These are phyloP conservation scores for Agrochola macilenta DNA, from an alignment of 2,888 invertebrate species.

Conservation along the genomic window DNA sequence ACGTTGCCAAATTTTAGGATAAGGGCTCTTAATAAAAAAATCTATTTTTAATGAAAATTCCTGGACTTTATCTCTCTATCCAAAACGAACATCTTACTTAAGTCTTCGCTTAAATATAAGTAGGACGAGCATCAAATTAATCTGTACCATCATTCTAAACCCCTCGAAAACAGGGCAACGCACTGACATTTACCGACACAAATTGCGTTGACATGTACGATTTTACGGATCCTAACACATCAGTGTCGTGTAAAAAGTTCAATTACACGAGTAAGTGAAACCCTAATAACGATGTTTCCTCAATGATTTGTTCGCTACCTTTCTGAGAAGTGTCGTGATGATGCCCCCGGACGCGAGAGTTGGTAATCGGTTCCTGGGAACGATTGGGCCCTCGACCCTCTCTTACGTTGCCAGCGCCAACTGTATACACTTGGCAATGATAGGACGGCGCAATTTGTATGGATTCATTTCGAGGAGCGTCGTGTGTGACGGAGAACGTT, in stretches of 20 bases:
- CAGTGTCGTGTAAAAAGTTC: slow-evolving; percentile 59
- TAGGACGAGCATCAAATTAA: slow-evolving; percentile 9
- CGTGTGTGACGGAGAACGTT: slow-evolving; percentile 29
- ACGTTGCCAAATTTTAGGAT: too few species aligned
- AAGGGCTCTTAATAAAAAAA: too few species aligned
- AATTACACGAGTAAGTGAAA: slow-evolving; percentile 62
- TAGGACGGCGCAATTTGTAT: slow-evolving; percentile 44
- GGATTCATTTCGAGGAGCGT: slow-evolving; percentile 49
- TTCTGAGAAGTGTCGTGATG: slow-evolving; percentile 67
- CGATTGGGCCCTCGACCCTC: slow-evolving; percentile 52
- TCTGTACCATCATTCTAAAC: slow-evolving; percentile 23
- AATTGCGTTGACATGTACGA: slow-evolving; percentile 58
- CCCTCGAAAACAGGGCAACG: slow-evolving; percentile 31
- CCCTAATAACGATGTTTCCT: slow-evolving; percentile 55
- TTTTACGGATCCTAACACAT: slow-evolving; percentile 58
- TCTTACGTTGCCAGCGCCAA: slow-evolving; percentile 36
- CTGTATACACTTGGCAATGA: slow-evolving; percentile 45
- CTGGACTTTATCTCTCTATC: neutral
- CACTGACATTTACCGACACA: slow-evolving; percentile 53
- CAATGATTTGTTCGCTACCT: slow-evolving; percentile 53
- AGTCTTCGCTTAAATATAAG: neutral
- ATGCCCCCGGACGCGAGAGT: slow-evolving; percentile 53
- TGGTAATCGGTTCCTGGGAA: slow-evolving; percentile 67
- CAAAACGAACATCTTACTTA: neutral
- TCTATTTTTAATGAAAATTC: neutral